These are phyloP conservation scores for Cybosia mesomella DNA, from an alignment of 2,888 invertebrate genomes.

Conservation along the genomic window DNA sequence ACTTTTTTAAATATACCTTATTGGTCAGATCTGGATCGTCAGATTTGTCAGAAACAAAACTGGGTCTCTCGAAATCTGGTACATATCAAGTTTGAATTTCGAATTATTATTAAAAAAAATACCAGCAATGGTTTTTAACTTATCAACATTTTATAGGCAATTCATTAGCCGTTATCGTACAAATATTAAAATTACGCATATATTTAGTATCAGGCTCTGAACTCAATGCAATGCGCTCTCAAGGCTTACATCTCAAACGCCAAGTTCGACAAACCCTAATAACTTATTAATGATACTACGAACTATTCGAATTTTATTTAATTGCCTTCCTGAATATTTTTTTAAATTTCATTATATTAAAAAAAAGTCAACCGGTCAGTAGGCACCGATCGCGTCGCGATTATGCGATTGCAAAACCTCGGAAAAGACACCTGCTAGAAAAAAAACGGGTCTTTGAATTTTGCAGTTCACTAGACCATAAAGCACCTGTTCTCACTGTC, in stretches of 20 bases:
- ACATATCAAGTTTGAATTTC: too few relatives aligned
- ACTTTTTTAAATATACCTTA: too few relatives aligned
- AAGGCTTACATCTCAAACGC: too few relatives aligned
- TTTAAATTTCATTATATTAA: too few relatives aligned
- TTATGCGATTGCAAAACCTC: too few relatives aligned
- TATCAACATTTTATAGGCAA: neutral
- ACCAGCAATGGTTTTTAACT: neutral
- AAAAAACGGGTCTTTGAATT: neutral
- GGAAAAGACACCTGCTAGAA: too few relatives aligned
- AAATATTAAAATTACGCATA: neutral
- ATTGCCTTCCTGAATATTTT: neutral
- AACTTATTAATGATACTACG: neutral
- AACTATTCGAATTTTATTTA: neutral
- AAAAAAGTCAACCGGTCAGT: too few relatives aligned
- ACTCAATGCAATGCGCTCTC: neutral
- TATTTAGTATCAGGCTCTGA: neutral
- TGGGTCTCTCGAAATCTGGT: too few relatives aligned
- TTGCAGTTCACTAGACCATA: neutral
- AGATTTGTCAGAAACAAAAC: too few relatives aligned
- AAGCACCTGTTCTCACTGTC: neutral
- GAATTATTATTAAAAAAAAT: too few relatives aligned
- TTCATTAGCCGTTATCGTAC: neutral
- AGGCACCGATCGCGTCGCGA: too few relatives aligned
- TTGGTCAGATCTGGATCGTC: too few relatives aligned
- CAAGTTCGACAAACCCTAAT: neutral